Base-by-base conservation (phyloP, 37 sponge, comb jelly and placozoan species). In the Amphimedon queenslandica region DNA sequence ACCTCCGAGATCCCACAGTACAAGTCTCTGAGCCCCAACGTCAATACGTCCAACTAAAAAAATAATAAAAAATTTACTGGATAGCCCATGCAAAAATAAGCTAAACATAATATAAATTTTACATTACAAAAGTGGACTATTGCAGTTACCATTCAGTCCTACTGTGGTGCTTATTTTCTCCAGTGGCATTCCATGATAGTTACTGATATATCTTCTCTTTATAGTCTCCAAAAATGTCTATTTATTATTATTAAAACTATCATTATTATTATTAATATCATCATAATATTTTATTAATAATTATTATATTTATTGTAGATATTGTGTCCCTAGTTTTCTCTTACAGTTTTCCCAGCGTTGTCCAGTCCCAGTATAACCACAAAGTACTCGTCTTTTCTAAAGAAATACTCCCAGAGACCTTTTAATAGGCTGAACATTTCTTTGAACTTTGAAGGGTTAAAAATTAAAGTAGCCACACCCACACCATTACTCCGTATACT, bases 1-100 rank as follows among this genome's bases (percentile, higher is more conserved):
- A 24, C 99, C 99, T 16, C 99, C 99, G 20, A 97, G 72, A 70
- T 97, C 99, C 99, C 99, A 97, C 31, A 98, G 55, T 10, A 87
- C 67, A 61, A 96, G 40, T 42, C 80, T 71, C 2, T 74, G 51
- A 0, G 80, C 69, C 4, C 80, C 28, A 0, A 80, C 1, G 10
- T 91, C 78, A 21, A 94, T 72, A 23, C 73, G 38, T 2, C 81
- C 88, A 80, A 91, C 95, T 94, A 29, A 24, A 64, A 63, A 5
- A 47, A 43, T n/a, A 23, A 10, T 21, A 3, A 64, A 3, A 3
- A 3, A 30, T 3, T 28, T 33, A 32, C 21, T 3, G 4, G 6
- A 3, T 2, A 33, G 66, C 66, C 28, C 32, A 2, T 8, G 23
- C 30, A n/a, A 61, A 20, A 61, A 61, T 27, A 61, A 10, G 30